Conservation (phyloP, 1,140 invertebrate genomes). For the Paramacrobiotus metropolitanus region DNA sequence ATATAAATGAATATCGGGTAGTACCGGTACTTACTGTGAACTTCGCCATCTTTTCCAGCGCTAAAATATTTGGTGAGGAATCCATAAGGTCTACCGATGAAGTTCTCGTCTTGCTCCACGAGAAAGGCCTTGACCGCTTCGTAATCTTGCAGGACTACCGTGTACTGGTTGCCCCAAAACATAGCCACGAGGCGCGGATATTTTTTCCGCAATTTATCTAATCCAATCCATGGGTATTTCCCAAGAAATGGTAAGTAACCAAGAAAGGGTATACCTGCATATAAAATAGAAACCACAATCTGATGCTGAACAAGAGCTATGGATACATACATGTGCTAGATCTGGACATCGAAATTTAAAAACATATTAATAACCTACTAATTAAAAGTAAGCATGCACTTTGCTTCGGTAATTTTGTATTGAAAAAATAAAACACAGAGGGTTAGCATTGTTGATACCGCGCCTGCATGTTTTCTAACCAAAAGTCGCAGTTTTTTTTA, state of each 20-base stretch:
- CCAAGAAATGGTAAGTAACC: background rate
- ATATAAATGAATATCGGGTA: no score
- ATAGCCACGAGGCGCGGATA: background rate
- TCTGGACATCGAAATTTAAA: no score
- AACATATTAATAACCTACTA: no score
- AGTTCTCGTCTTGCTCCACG: background rate
- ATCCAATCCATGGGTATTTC: background rate
- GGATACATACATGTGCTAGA: no score
- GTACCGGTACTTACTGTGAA: background rate
- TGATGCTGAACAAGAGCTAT: no score
- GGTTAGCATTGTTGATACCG: no score
- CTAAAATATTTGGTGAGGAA: background rate
- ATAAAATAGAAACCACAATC: no score
- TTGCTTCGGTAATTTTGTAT: no score
- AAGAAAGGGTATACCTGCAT: background rate
- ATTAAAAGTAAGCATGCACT: no score
- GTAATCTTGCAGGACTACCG: background rate
- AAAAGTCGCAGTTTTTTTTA: no score
- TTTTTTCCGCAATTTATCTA: background rate
- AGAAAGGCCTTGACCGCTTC: background rate
- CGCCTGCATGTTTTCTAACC: no score
- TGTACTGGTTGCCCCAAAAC: background rate
- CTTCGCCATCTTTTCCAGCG: background rate
- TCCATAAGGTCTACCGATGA: background rate
- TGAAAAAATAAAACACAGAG: no score